Base-by-base conservation (phyloP, 2,113 vertebrate genomes). In the Xyrauchen texanus region DNA sequence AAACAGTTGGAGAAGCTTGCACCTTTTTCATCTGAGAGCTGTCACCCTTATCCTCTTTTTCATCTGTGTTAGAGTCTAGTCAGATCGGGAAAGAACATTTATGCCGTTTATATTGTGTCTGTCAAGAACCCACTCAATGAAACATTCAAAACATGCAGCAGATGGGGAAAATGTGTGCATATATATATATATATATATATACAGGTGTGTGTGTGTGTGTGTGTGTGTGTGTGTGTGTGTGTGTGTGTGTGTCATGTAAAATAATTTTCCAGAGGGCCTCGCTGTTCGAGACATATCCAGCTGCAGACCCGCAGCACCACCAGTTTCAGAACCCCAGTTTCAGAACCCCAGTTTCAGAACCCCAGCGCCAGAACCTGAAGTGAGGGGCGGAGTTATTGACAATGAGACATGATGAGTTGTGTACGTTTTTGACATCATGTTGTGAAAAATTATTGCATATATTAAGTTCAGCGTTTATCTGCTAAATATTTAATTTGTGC, bases 1-100 rank as follows among this genome's bases (percentile, higher is more conserved):
- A 91, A 93, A 91, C 89, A 92, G 78, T 84, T 87, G 85, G 84
- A 74, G 78, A 85, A 85, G 86, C 85, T 88, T 70, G 84, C 83
- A 88, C 79, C 84, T 82, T 88, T 89, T 88, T 84, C 80, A 86
- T 88, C 52, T 71, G n/a, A 34, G 21, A 34, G 21, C 21, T 34
- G 69, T 34, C 9, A 42, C 10, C 10, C 79, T 90, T 87, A 88
- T 87, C 88, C 79, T 77, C 87, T 85, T 90, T 87, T 92, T 91
- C 81, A 66, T 81, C 72, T 85, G 3, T 34, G 21, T 34, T 34
- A 34, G 81, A 74, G 88, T 85, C 87, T 83, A 87, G 86, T 88
- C 83, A 88, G 82, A 91, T 85, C 81, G 81, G 67, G 70, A 45
- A 62, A 34, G 71, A 72, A 84, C 87, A 88, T 74, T 82, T 64